Conservation (phyloP, 2,113 vertebrate species). For the Thalassarche chlororhynchos region DNA sequence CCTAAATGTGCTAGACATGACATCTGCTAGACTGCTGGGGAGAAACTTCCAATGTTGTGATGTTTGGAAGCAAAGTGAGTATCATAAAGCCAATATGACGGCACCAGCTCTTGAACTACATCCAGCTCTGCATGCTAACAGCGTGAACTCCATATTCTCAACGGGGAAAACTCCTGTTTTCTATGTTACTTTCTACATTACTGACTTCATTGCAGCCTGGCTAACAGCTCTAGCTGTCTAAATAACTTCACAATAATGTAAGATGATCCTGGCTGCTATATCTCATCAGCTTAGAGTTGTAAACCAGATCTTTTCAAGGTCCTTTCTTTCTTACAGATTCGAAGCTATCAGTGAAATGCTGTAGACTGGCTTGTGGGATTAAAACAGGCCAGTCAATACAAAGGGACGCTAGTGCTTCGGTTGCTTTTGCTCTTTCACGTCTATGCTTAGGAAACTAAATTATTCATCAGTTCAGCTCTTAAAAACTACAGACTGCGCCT, state of each 20-base stretch:
- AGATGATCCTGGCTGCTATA: neutral
- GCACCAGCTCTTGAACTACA: slow-evolving; percentile 8
- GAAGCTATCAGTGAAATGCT: neutral
- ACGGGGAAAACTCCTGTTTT: neutral
- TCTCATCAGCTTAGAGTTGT: neutral
- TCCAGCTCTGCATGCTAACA: neutral
- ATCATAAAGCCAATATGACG: neutral
- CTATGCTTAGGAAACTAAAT: neutral
- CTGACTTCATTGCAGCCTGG: neutral
- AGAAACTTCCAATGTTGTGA: neutral
- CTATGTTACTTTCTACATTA: neutral
- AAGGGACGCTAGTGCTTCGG: neutral
- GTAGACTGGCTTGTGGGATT: neutral
- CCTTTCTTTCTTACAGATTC: neutral
- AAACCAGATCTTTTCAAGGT: neutral
- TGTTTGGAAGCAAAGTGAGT: neutral
- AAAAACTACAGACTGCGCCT: neutral
- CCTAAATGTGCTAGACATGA: neutral
- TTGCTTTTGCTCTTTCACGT: neutral
- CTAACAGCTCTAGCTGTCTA: neutral
- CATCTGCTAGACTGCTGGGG: neutral
- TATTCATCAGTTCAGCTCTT: neutral
- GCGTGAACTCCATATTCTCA: neutral
- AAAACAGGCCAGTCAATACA: neutral
- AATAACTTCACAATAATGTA: neutral